Evolutionary conservation across 2,113 vertebrate species (phyloP).

Genomic region (Sorex araneus): DNA sequence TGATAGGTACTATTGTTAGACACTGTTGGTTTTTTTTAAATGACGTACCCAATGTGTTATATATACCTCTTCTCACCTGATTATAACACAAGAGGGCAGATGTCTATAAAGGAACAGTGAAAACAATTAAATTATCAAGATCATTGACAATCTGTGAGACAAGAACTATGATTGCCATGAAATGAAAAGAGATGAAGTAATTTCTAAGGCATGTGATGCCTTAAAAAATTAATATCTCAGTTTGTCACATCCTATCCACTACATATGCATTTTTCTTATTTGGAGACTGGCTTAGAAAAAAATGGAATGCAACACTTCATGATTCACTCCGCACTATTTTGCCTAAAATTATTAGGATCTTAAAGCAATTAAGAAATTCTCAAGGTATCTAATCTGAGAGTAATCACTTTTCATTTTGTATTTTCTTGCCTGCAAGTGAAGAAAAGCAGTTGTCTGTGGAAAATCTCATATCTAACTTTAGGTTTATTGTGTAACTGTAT

Average conservation of each 20-base stretch:
- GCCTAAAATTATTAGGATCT: constrained; percentile 80
- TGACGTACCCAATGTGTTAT: neutral
- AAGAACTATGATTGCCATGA: neutral
- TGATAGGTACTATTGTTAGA: neutral
- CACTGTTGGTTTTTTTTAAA: neutral
- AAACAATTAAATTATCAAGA: neutral
- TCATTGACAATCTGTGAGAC: neutral
- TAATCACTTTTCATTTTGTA: constrained; percentile 68
- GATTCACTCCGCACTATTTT: constrained; percentile 65
- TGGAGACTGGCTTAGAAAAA: neutral
- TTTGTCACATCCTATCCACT: neutral
- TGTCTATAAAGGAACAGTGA: neutral
- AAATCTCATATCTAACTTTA: constrained; percentile 66
- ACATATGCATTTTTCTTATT: neutral
- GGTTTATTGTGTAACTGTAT: constrained; percentile 5
- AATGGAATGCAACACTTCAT: neutral
- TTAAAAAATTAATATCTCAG: neutral
- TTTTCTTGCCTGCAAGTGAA: constrained; percentile 81
- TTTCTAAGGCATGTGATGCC: neutral
- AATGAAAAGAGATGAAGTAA: neutral
- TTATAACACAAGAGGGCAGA: neutral
- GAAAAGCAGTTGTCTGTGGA: constrained; percentile 76
- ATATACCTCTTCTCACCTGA: neutral
- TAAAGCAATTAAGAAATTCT: constrained; percentile 70
- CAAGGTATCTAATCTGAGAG: constrained; percentile 71